These are phyloP conservation scores for Rhinolophus sinicus DNA, from an alignment of 2,113 vertebrate species.

Conservation along the genomic window DNA sequence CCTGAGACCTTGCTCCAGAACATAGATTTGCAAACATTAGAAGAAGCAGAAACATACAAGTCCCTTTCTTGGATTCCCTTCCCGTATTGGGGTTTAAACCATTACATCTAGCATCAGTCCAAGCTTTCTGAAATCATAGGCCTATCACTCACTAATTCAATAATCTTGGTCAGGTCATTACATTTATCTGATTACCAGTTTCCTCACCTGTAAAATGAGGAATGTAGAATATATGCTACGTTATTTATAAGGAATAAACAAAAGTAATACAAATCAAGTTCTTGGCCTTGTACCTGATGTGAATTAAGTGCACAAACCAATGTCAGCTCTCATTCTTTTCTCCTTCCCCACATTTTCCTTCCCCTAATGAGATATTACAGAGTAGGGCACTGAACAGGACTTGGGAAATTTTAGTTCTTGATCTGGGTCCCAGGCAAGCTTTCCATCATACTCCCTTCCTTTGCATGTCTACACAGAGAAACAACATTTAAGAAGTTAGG, in stretches of 20 bases:
- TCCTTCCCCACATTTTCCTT: not conserved
- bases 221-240: not conserved
- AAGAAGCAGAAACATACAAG: not conserved
- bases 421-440: not conserved
- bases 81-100: not conserved
- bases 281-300: not conserved
- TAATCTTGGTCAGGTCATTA: not conserved
- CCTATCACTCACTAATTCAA: not conserved
- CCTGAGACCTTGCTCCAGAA: not conserved
- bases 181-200: not conserved
- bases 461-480: not conserved
- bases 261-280: constrained; percentile 13
- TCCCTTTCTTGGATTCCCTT: not conserved
- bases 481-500: not conserved
- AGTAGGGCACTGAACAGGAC: not conserved
- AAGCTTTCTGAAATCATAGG: not conserved
- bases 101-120: not conserved
- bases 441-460: not conserved
- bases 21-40: not conserved
- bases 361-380: not conserved
- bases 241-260: not conserved
- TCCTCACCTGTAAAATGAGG: not conserved
- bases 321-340: not conserved
- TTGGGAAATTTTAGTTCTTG: not conserved
- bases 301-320: not conserved